Percentiles rank a stretch among this genome's conserved stretches.
These are phyloP conservation scores for Allobates femoralis DNA, from an alignment of 2,797 vertebrate species.

Conservation along the genomic window DNA sequence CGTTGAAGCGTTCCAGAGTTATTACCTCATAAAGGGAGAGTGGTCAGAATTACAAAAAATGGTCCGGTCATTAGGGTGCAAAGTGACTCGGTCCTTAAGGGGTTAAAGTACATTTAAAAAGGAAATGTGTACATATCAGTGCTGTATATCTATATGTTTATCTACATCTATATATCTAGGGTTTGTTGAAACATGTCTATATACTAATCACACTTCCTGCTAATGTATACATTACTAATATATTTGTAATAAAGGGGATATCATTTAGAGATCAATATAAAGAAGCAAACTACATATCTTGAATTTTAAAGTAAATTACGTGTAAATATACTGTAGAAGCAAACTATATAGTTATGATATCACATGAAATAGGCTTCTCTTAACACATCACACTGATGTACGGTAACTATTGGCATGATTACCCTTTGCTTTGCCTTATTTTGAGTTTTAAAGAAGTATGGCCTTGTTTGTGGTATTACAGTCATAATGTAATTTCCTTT, in stretches of 20 bases:
- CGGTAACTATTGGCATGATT: not conserved
- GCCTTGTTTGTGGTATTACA: not conserved
- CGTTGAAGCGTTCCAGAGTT: too few relatives aligned
- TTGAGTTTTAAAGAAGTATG: not conserved
- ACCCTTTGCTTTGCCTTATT: not conserved
- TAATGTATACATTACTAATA: not conserved
- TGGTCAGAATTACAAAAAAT: too few relatives aligned
- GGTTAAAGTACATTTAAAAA: too few relatives aligned
- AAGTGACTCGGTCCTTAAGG: too few relatives aligned
- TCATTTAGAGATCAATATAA: not conserved
- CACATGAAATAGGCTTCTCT: not conserved
- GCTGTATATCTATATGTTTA: not conserved
- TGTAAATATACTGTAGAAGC: not conserved
- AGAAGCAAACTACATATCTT: not conserved
- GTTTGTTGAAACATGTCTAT: not conserved
- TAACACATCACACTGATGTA: not conserved
- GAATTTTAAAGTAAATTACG: not conserved
- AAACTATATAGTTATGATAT: not conserved
- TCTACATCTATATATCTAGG: not conserved
- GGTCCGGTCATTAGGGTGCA: too few relatives aligned
- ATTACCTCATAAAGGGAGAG: too few relatives aligned
- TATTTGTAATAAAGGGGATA: not conserved
- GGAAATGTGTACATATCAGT: not conserved
- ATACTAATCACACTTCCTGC: not conserved
- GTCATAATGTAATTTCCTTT: conserved; percentile 18